Percentiles rank a stretch among this genome's conserved stretches.
Evolutionary conservation across 1,140 invertebrate species (phyloP).

Genomic region (Pantala flavescens): DNA sequence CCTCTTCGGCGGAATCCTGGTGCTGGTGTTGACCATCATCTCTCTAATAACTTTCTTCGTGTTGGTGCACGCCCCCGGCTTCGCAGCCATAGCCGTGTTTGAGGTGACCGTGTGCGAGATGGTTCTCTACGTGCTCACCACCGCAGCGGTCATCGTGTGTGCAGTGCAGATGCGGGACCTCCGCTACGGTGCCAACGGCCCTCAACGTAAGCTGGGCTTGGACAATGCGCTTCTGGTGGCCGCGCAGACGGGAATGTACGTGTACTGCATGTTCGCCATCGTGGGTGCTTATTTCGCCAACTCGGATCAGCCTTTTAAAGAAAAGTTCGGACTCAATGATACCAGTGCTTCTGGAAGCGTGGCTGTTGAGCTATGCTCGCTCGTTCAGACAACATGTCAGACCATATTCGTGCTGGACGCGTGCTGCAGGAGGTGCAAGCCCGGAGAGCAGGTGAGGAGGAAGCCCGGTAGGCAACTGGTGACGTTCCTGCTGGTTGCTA

Average conservation of each 20-base stretch:
- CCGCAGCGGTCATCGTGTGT: constrained; percentile 43
- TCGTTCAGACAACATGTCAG: constrained; percentile 35
- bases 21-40: constrained; percentile 77
- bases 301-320: constrained; percentile 17
- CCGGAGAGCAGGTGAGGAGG: constrained; percentile 27
- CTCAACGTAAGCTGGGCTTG: constrained; percentile 44
- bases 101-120: constrained; percentile 69
- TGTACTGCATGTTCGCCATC: constrained; percentile 57
- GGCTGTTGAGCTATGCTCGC: constrained; percentile 41
- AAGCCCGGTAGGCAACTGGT: constrained; percentile 42
- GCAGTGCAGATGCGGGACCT: constrained; percentile 50
- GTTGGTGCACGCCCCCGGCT: constrained; percentile 54
- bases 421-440: constrained; percentile 31
- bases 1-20: constrained; percentile 72
- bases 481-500: constrained; percentile 42
- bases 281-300: constrained; percentile 67
- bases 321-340: too few relatives aligned
- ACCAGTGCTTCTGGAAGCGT: constrained; percentile 27
- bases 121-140: constrained; percentile 51
- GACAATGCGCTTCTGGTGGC: constrained; percentile 57
- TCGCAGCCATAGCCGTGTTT: constrained; percentile 55
- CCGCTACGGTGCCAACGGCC: constrained; percentile 33
- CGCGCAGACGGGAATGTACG: constrained; percentile 54
- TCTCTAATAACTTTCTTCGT: constrained; percentile 87
- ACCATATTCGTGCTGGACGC: constrained; percentile 52